phyloP scores from a whole-genome alignment of 1,140 invertebrate species.

The Drosophila arawakana region DNA sequence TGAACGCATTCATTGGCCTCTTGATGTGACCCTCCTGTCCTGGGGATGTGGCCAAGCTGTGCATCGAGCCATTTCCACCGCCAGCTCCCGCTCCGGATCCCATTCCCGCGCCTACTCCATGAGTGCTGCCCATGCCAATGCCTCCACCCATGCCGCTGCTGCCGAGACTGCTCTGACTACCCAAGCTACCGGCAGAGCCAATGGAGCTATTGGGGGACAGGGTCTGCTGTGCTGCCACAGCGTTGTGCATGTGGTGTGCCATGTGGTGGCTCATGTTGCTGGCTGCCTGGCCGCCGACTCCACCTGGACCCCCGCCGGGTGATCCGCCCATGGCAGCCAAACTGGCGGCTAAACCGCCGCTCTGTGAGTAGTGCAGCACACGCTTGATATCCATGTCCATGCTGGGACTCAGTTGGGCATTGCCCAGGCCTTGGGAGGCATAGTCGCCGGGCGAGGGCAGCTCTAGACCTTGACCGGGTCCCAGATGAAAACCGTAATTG shows the following conservation, averaged over 20 bases:
- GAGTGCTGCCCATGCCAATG: slow-evolving; percentile 35
- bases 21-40: slow-evolving; percentile 91
- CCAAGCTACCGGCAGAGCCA: slow-evolving; percentile 84
- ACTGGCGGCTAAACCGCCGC: slow-evolving; percentile 63
- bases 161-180: slow-evolving; percentile 75
- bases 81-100: slow-evolving; percentile 67
- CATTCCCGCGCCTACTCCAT: slow-evolving; percentile 63
- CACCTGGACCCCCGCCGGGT: slow-evolving; percentile 56
- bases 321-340: slow-evolving; percentile 80
- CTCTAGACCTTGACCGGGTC: slow-evolving; percentile 73
- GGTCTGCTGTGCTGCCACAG: slow-evolving; percentile 68
- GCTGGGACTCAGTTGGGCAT: slow-evolving; percentile 74
- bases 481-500: slow-evolving; percentile 83
- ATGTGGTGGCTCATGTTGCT: slow-evolving; percentile 79
- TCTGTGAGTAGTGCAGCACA: slow-evolving; percentile 78
- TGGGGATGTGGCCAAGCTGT: slow-evolving; percentile 84
- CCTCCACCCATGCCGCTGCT: slow-evolving; percentile 59
- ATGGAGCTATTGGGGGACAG: slow-evolving; percentile 84
- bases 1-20: slow-evolving; percentile 96
- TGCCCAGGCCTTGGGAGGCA: slow-evolving; percentile 65
- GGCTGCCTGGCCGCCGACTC: slow-evolving; percentile 49
- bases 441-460: slow-evolving; percentile 76
- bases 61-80: slow-evolving; percentile 67
- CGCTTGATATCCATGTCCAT: slow-evolving; percentile 84
- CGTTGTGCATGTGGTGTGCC: slow-evolving; percentile 75